Evolutionary conservation across 2,888 invertebrate species (phyloP), one percentile per base, ranked within the genome.

Genomic region (Acanthopleura granulata): DNA sequence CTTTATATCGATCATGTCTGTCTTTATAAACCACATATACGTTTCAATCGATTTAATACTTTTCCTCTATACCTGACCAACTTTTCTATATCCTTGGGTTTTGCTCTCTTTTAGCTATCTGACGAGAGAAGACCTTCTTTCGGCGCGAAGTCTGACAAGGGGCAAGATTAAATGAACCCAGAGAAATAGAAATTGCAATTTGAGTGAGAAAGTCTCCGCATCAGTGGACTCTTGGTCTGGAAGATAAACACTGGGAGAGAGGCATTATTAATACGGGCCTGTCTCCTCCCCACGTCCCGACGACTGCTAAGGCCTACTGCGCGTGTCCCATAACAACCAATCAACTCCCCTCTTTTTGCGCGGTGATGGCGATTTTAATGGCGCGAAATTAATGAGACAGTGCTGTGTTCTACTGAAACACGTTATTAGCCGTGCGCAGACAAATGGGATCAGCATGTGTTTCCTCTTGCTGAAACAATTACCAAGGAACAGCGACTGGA

Each of bases 371-470:
- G 25, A 27, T 27, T 27, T 27, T 66, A 66, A 66, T 66, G 66
- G 66, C 66, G 66, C 66, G 66, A 66, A 66, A 66, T 66, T 66
- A 66, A 66, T 66, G 66, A 66, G 66, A 66, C 66, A 27, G 66
- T 27, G 29, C 27, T 27, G 25, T 66, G 22, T 66, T 66, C 66
- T 66, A 27, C 22, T 27, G 66, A 27, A 66, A 66, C 66, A 66
- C 66, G 66, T 66, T 66, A 66, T 66, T 66, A 66, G 27, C 66
- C 66, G 22, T 6, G 25, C 29, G 25, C 25, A 66, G 66, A 66
- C 66, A 66, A 66, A 66, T 66, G 66, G 66, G 66, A 27, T 66
- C 29, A 66, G 66, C 66, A 25, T 66, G 66, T 66, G 66, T 66
- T 66, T 66, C 66, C 66, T 66, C 66, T 66, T 22, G 66, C 66